Conservation (phyloP, 1,140 invertebrate genomes). For the Drosophila gunungcola region DNA sequence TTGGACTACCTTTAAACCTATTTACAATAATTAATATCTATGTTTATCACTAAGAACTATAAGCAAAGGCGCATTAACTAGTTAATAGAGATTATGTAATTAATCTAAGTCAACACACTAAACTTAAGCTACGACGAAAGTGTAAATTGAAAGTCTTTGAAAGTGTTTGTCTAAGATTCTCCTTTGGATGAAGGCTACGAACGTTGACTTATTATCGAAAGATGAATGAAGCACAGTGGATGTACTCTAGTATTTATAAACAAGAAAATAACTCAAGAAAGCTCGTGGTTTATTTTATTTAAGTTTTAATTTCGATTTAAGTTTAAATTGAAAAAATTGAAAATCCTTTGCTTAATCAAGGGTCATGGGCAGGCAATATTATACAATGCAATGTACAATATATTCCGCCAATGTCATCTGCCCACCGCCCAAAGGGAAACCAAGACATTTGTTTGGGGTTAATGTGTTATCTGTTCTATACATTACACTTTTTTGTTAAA, state of each 20-base stretch:
- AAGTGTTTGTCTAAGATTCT: slow-evolving; percentile 7
- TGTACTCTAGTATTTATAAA: not conserved
- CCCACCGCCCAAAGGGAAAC: slow-evolving; percentile 22
- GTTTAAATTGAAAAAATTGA: not conserved
- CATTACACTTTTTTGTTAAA: slow-evolving; percentile 33
- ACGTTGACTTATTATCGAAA: slow-evolving; percentile 10
- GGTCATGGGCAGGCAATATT: not conserved
- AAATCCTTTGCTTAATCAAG: not conserved
- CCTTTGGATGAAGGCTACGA: slow-evolving; percentile 2
- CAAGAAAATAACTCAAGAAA: slow-evolving; percentile 41
- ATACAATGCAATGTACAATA: not conserved
- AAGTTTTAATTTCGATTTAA: not conserved
- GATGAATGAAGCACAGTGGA: not conserved
- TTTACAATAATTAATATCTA: slow-evolving; percentile 54
- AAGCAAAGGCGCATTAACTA: slow-evolving; percentile 42
- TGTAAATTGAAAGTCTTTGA: slow-evolving; percentile 44
- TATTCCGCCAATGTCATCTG: slow-evolving; percentile 1
- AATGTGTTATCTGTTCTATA: slow-evolving; percentile 30
- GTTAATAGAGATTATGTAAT: slow-evolving; percentile 6
- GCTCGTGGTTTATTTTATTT: slow-evolving; percentile 47
- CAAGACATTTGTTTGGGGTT: slow-evolving; percentile 13
- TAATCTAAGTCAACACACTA: slow-evolving; percentile 48
- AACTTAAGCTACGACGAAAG: slow-evolving; percentile 21
- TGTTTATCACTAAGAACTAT: slow-evolving; percentile 20
- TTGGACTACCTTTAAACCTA: slow-evolving; percentile 43